Conservation (phyloP, 2,797 vertebrate species). For the Pangasius krempfi region DNA sequence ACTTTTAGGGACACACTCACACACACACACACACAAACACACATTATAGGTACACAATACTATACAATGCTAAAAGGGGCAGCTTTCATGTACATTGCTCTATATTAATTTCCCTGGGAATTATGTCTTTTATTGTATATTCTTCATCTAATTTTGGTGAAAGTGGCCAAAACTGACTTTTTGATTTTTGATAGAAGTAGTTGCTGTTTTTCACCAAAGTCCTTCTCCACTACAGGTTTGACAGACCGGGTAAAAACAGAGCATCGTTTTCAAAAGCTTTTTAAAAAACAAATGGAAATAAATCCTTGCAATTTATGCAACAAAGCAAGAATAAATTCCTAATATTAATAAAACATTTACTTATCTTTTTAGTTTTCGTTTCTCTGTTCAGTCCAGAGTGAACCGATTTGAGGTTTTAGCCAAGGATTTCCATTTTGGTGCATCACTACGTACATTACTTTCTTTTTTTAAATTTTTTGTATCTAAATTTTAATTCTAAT, state of each 20-base stretch:
- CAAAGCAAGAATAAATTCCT: not conserved
- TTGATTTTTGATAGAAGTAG: not conserved
- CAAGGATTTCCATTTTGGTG: not conserved
- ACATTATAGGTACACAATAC: not conserved
- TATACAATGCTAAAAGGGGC: not conserved
- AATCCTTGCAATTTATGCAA: not conserved
- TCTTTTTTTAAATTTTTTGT: not conserved
- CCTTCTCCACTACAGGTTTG: too few relatives aligned
- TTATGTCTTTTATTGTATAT: not conserved
- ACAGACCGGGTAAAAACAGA: too few relatives aligned
- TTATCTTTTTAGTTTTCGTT: not conserved
- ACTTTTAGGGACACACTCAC: not conserved
- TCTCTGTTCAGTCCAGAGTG: not conserved
- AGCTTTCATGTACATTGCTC: not conserved
- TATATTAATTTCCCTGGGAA: not conserved
- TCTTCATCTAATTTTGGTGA: not conserved
- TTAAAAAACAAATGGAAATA: too few relatives aligned
- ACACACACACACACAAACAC: too few relatives aligned
- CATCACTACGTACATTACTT: not conserved
- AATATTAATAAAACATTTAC: not conserved
- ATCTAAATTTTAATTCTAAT: not conserved
- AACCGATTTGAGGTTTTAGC: not conserved
- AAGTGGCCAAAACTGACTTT: not conserved
- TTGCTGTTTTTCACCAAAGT: not conserved
- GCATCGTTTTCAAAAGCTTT: too few relatives aligned